Conservation (phyloP, 1,140 invertebrate genomes). For the Schlechtendalia chinensis region DNA sequence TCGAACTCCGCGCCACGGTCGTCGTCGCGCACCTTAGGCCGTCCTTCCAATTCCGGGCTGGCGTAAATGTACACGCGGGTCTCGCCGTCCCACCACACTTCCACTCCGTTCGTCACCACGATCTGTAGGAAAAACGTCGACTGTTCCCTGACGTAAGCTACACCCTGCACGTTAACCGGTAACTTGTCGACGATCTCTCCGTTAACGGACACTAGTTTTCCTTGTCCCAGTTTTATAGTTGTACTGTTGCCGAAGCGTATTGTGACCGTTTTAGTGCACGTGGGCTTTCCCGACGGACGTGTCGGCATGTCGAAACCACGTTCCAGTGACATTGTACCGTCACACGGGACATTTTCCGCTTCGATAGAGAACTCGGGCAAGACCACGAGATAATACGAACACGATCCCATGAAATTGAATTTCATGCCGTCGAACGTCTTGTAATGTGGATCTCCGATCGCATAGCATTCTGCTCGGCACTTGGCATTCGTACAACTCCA, state of each 20-base stretch:
- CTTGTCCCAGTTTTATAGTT: conserved; percentile 70
- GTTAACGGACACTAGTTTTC: conserved; percentile 65
- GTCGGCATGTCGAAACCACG: conserved; percentile 64
- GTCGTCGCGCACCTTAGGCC: conserved; percentile 54
- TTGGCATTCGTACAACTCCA: conserved; percentile 76
- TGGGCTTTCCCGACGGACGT: conserved; percentile 61
- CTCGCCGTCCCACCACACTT: conserved; percentile 80
- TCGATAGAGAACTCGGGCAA: conserved; percentile 68
- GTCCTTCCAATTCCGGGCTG: conserved; percentile 68
- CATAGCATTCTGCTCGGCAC: conserved; percentile 74
- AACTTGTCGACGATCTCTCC: conserved; percentile 59
- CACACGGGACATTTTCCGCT: conserved; percentile 78
- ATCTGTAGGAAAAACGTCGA: conserved; percentile 59
- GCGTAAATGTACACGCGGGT: conserved; percentile 78
- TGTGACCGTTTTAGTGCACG: conserved; percentile 79
- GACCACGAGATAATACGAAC: conserved; percentile 77
- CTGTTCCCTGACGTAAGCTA: conserved; percentile 54
- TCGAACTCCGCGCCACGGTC: too few relatives aligned
- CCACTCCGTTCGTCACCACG: conserved; percentile 71
- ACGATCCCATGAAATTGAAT: conserved; percentile 87
- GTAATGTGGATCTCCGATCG: conserved; percentile 87
- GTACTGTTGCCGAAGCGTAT: conserved; percentile 59
- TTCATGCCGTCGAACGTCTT: conserved; percentile 81
- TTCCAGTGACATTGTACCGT: conserved; percentile 72
- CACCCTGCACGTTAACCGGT: conserved; percentile 63